Conservation (phyloP, 2,113 vertebrate species). For the Zingel zingel region DNA sequence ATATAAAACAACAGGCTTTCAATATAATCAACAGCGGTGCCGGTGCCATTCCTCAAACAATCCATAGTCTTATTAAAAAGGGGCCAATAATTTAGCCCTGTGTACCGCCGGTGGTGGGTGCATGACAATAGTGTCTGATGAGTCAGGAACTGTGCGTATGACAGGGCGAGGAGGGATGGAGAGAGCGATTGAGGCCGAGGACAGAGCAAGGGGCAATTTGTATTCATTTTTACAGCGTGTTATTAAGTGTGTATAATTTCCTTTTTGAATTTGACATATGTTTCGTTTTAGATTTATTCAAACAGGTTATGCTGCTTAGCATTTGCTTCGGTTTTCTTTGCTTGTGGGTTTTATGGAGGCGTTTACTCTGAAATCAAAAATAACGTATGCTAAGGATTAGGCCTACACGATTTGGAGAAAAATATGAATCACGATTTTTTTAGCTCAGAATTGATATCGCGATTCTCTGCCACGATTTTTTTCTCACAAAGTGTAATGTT, state of each 20-base stretch:
- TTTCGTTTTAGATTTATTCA: slow-evolving; percentile 12
- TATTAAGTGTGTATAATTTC: slow-evolving; percentile 3
- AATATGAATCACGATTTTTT: too few relatives aligned
- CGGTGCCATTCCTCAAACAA: slow-evolving; percentile 69
- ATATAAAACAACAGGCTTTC: slow-evolving; percentile 82
- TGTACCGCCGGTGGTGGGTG: slow-evolving; percentile 24
- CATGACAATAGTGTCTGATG: slow-evolving; percentile 72
- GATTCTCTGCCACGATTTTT: too few relatives aligned
- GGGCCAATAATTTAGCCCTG: slow-evolving; percentile 73
- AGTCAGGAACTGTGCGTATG: slow-evolving; percentile 65
- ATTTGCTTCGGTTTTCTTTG: not conserved
- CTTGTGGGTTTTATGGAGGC: not conserved
- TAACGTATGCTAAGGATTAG: not conserved
- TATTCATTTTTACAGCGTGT: slow-evolving; percentile 19
- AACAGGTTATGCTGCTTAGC: not conserved
- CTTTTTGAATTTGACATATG: not conserved
- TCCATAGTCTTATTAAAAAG: slow-evolving; percentile 84
- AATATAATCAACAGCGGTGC: slow-evolving; percentile 78
- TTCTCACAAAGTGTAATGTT: too few relatives aligned
- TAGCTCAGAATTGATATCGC: too few relatives aligned
- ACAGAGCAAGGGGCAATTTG: not conserved
- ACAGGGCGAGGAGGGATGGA: slow-evolving; percentile 36
- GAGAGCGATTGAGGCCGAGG: slow-evolving; percentile 3
- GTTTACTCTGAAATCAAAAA: not conserved
- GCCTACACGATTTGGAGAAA: too few relatives aligned